These are phyloP conservation scores for Ranitomeya variabilis DNA, from an alignment of 2,113 vertebrate species.

Conservation along the genomic window DNA sequence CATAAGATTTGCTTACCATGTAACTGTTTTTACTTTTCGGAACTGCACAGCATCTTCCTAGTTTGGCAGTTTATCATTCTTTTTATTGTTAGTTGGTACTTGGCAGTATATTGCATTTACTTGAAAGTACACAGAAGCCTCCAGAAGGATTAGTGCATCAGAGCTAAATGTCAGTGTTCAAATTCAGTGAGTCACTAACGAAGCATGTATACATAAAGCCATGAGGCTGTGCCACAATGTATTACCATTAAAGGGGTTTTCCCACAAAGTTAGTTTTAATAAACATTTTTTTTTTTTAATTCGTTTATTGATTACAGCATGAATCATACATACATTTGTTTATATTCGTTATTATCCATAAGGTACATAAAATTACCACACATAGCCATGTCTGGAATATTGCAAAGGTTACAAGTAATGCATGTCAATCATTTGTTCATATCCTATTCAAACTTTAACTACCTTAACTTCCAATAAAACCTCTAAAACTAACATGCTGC, in stretches of 20 bases:
- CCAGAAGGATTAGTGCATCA: slow-evolving; percentile 24
- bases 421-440: too few relatives aligned
- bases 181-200: slow-evolving; percentile 26
- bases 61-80: neutral
- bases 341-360: too few relatives aligned
- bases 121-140: slow-evolving; percentile 29
- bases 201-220: slow-evolving; percentile 15
- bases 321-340: too few relatives aligned
- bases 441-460: too few relatives aligned
- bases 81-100: slow-evolving; percentile 20
- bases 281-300: too few relatives aligned
- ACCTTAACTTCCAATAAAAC: too few relatives aligned
- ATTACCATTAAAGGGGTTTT: neutral
- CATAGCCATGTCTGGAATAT: too few relatives aligned
- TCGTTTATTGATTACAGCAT: too few relatives aligned
- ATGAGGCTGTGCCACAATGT: neutral
- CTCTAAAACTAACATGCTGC: too few relatives aligned
- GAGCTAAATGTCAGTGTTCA: slow-evolving; percentile 41
- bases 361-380: too few relatives aligned
- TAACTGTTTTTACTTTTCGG: neutral
- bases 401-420: too few relatives aligned
- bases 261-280: too few relatives aligned
- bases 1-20: neutral
- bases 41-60: neutral
- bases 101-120: slow-evolving; percentile 28